Evolutionary conservation across 2,888 invertebrate species (phyloP), one percentile per base, ranked within the genome.

Genomic region (Leptinotarsa haldemani): DNA sequence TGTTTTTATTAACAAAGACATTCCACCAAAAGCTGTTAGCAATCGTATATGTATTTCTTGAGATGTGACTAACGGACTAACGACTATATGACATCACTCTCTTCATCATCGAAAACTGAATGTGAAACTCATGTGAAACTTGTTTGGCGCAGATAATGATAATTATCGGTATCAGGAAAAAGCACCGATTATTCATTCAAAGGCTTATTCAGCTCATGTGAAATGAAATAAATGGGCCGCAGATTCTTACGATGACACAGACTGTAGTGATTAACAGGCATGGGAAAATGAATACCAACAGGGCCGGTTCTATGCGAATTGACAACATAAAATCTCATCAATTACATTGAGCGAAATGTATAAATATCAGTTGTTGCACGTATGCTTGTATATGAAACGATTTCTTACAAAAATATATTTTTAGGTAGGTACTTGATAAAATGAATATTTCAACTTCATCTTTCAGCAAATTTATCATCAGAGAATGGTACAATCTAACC

Each of bases 181-280:
- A 56, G 20, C 20, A 56, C 56, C 13, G 56, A 56, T 56, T 56
- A 56, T 56, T 56, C 56, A 56, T 56, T 56, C 40, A 30, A 30
- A 61, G 5, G 61, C 25, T 25, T n/a, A 61, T 61, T 61, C 61
- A 61, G 30, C 61, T 16, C n/a, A 61, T 61, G 61, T 61, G 61
- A 61, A 61, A 40, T 61, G 61, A n/a, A 61, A 40, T 61, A 30
- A 61, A 61, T 61, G 40, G 40, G n/a, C 40, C 61, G 61, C 25
- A 61, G 30, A 40, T 16, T 61, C 30, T 40, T 40, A 61, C n/a
- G 61, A 61, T 61, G 61, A 61, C 61, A 61, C 61, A 61, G 61
- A 40, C 58, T 22, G 20, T n/a, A 30, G n/a, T 61, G 30, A 61
- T 61, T 61, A 61, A 30, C n/a, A 61, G 18, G 61, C 61, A 61